Percentiles rank a stretch among this genome's conserved stretches.
phyloP scores from a whole-genome alignment of 2,797 vertebrate genomes.

The Gymnoscopelus microlampas region DNA sequence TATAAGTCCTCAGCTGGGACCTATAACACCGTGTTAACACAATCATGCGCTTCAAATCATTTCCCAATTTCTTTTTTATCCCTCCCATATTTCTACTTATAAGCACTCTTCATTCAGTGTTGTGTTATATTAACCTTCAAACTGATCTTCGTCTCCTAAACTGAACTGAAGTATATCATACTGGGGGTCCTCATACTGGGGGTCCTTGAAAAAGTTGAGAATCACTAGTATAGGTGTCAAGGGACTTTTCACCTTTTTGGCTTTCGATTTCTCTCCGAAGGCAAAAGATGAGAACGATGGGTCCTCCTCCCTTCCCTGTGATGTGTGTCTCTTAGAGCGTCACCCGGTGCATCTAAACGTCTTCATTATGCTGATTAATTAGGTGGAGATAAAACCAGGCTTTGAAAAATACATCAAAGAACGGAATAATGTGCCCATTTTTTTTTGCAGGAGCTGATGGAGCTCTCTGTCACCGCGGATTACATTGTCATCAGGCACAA shows the following conservation, averaged over 20 bases:
- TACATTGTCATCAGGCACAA: conserved; percentile 70
- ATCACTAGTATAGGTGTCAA: conserved; percentile 2
- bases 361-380: conserved; percentile 71
- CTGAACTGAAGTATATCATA: not conserved
- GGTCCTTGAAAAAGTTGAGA: not conserved
- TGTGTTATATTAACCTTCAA: conserved; percentile 46
- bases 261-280: not conserved
- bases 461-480: conserved; percentile 61
- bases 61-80: conserved; percentile 49
- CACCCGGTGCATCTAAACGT: conserved; percentile 42
- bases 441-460: conserved; percentile 35
- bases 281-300: conserved; percentile 21
- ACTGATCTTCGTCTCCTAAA: conserved; percentile 35
- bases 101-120: conserved; percentile 30
- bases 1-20: not conserved
- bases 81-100: conserved; percentile 43
- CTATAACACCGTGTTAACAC: conserved; percentile 15
- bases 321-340: conserved; percentile 31
- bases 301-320: conserved; percentile 14
- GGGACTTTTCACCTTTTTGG: conserved; percentile 32
- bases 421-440: conserved; percentile 55
- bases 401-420: conserved; percentile 79
- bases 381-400: conserved; percentile 47
- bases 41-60: conserved; percentile 39
- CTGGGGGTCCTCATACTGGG: no score